Evolutionary conservation across 2,797 vertebrate species (phyloP), one percentile per base, ranked within the genome.

Genomic region (Poecilia picta): DNA sequence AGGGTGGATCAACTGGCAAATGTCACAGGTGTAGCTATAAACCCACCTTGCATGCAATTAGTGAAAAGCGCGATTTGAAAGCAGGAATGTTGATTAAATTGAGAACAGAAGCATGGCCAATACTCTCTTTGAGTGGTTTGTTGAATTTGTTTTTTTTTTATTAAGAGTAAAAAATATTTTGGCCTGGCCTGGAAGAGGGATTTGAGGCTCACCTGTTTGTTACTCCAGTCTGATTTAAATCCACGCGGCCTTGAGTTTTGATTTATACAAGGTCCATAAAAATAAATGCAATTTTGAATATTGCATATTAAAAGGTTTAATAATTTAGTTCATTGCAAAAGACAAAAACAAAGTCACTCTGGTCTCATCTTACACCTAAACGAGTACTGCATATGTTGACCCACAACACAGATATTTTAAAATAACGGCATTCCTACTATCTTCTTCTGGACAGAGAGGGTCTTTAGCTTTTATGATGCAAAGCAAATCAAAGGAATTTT

Each of bases 1-100:
- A 43, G 31, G 59, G 78, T 73, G 78, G 82, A 68, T 28, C 80
- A 51, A 57, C 66, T 16, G 39, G 78, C 16, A 83, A 90, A 91
- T 83, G 87, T 87, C 77, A 85, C 74, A 72, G 82, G 46, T 89
- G 76, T 81, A 47, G 81, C 55, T 73, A 80, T 79, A 46, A 47
- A 66, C 15, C 25, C 25, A 7, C 0, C 57, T 83, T 72, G 10
- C 49, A 45, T 76, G 12, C 25, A 72, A 49, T 84, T 49, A 75
- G 71, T 1, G 15, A 74, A 10, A 59, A 45, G 47, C 31, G 59
- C 43, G 57, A 16, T 83, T 15, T 5, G 71, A 64, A 76, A 71
- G 31, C 15, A 53, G 75, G 55, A 88, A 68, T 77, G 59, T 0
- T 75, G 81, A 70, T 66, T 59, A 68, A 75, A 79, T 0, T 53